Evolutionary conservation across 2,888 invertebrate species (phyloP), one percentile per base, ranked within the genome.

Genomic region (Athalia rosae): DNA sequence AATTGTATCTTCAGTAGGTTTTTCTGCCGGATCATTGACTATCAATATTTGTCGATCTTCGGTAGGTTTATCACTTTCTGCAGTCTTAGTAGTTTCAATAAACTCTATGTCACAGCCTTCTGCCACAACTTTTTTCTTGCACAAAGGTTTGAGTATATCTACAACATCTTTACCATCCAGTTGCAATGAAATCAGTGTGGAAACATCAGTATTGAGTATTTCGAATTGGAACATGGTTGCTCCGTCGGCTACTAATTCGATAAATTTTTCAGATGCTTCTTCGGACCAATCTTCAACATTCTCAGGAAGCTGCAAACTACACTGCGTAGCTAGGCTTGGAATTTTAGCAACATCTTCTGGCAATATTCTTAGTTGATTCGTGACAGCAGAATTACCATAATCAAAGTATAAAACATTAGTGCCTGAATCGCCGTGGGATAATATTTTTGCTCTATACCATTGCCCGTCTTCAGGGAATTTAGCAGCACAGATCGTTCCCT

Each of bases 201-300:
- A 93, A 85, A 94, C 93, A 2, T 93, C 93, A 0, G 94, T 93
- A 4, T 93, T 92, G 45, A 95, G 91, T 82, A 95, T 92, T 81
- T 94, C 92, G 0, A 94, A 93, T 67, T 92, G 92, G 83, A 95
- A 95, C 79, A 94, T 92, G 0, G 94, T 93, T 56, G 93, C 93
- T 0, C 95, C 95, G 58, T 94, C 93, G 0, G 93, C 94, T 0
- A 94, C 93, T 7, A 96, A 89, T 79, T 94, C 94, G 41, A 91
- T 90, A 84, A 96, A 96, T 84, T 92, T 93, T 2, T 92, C 88
- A 80, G 93, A 93, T 0, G 95, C 94, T 82, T 92, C 92, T 1
- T 92, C 90, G 0, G 94, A 93, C 95, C 96, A 96, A 1, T 89
- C 87, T 43, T 91, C 90, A 9, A 93, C 90, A 71, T 91, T 90